Evolutionary conservation across 2,797 vertebrate genomes (phyloP).

Genomic region (Menidia menidia): DNA sequence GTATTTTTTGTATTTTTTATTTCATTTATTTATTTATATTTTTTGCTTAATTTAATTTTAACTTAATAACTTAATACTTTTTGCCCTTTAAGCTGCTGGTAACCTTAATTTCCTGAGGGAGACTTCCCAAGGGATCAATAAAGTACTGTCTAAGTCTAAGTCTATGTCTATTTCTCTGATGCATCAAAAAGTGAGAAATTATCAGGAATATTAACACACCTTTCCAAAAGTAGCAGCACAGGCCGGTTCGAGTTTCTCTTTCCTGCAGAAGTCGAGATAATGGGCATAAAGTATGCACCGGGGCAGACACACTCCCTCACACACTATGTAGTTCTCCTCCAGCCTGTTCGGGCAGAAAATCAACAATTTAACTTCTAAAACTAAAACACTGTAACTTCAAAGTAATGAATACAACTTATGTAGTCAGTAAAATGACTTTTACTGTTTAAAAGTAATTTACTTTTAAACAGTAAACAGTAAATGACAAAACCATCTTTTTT

Average conservation of each 20-base stretch:
- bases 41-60: too few species aligned
- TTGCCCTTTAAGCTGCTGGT: too few species aligned
- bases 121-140: too few species aligned
- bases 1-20: too few species aligned
- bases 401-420: neutral
- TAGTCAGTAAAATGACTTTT: neutral
- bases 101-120: too few species aligned
- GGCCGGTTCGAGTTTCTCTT: constrained; percentile 96
- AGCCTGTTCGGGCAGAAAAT: constrained; percentile 83
- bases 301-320: constrained; percentile 97
- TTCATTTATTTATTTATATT: too few species aligned
- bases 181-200: neutral
- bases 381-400: neutral
- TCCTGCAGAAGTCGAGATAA: constrained; percentile 98
- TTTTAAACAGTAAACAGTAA: too few species aligned
- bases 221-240: constrained; percentile 99
- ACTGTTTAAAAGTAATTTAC: too few species aligned
- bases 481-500: too few species aligned
- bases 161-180: neutral
- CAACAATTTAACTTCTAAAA: neutral
- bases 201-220: constrained; percentile 73
- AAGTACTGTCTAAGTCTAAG: too few species aligned
- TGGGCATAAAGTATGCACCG: constrained; percentile 97
- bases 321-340: constrained; percentile 98
- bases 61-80: too few species aligned